A percentile compares a stretch with the other conserved stretches of the same genome.
phyloP scores from a whole-genome alignment of 37 sponge, comb jelly and placozoan species.

The Corticium candelabrum region DNA sequence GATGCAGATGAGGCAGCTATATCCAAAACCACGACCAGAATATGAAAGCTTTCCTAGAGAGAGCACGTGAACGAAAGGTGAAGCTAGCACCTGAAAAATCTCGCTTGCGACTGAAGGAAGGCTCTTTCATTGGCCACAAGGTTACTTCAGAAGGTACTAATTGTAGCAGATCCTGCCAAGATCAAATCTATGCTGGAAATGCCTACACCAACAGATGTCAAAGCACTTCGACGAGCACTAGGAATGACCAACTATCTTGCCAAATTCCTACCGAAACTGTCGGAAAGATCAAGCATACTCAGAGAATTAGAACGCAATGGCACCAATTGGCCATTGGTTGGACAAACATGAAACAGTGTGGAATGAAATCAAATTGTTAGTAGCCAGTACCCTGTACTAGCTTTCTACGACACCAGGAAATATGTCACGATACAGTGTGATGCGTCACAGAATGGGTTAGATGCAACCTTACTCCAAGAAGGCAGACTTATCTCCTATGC shows the following conservation, averaged over 20 bases:
- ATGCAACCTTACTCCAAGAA: conserved; percentile 27
- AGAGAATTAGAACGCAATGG: background rate
- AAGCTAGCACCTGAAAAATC: background rate
- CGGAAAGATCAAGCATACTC: background rate
- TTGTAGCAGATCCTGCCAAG: background rate
- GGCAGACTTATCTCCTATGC: conserved; percentile 15
- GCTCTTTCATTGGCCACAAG: background rate
- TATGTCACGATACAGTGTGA: conserved; percentile 16
- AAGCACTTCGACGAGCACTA: background rate
- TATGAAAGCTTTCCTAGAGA: background rate
- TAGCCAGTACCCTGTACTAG: conserved; percentile 19
- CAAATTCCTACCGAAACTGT: background rate
- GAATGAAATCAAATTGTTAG: background rate
- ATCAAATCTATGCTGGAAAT: background rate
- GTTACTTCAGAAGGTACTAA: background rate
- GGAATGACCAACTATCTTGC: background rate
- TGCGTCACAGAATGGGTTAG: conserved; percentile 24
- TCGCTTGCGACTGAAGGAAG: background rate
- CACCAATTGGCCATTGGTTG: background rate
- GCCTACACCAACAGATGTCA: background rate
- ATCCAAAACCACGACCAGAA: background rate
- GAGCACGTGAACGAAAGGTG: background rate
- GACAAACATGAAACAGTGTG: background rate
- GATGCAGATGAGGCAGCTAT: too few relatives aligned
- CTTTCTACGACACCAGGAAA: conserved; percentile 17